A percentile compares a stretch with the other conserved stretches of the same genome.
Evolutionary conservation across 2,888 invertebrate genomes (phyloP).

Genomic region (Tetheella fluctuosa): DNA sequence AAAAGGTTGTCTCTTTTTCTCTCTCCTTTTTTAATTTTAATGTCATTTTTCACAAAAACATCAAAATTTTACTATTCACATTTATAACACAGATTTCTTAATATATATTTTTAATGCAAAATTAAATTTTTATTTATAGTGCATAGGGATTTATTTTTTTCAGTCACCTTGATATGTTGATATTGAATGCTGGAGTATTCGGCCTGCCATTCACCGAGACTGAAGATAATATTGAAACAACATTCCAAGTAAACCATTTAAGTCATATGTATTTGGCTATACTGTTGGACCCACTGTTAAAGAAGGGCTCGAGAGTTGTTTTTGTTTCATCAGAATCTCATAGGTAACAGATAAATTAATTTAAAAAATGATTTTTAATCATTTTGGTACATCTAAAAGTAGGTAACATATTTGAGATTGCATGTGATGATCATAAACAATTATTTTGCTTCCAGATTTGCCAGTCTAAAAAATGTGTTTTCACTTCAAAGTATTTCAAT

Average conservation of each 20-base stretch:
- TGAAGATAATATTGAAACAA: conserved; percentile 89
- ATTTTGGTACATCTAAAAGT: too few relatives aligned
- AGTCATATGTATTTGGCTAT: conserved; percentile 92
- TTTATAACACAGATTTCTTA: too few relatives aligned
- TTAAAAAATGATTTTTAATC: too few relatives aligned
- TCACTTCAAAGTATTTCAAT: conserved; percentile 87
- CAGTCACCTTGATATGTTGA: conserved; percentile 88
- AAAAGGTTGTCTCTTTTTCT: too few relatives aligned
- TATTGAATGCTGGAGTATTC: conserved; percentile 93
- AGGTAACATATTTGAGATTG: too few relatives aligned
- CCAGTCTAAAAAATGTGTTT: conserved; percentile 79
- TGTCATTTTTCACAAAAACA: too few relatives aligned
- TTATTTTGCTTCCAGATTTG: conserved; percentile 57
- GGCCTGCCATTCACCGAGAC: conserved; percentile 89
- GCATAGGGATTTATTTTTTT: too few relatives aligned
- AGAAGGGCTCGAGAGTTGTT: conserved; percentile 89
- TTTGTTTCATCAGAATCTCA: conserved; percentile 96
- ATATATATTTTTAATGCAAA: too few relatives aligned
- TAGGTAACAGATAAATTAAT: conserved; percentile 87
- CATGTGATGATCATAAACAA: conserved; percentile 9
- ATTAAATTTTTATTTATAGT: too few relatives aligned
- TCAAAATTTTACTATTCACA: too few relatives aligned
- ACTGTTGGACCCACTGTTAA: conserved; percentile 88
- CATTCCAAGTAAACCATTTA: conserved; percentile 95
- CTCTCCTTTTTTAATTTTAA: too few relatives aligned